Evolutionary conservation across 2,113 vertebrate species (phyloP).

Genomic region (Bagarius yarrelli): DNA sequence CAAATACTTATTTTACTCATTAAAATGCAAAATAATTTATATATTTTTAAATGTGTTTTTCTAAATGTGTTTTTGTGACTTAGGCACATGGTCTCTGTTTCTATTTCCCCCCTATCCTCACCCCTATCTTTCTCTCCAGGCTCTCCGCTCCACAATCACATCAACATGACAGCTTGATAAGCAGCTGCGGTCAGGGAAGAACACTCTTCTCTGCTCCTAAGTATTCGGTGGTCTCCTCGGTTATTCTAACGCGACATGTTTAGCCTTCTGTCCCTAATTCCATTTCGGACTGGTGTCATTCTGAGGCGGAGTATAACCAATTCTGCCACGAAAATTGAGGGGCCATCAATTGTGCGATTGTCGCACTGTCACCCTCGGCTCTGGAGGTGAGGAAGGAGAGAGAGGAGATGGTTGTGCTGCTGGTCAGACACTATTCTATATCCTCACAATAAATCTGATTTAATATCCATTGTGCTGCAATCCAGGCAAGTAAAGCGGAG

Average conservation of each 20-base stretch:
- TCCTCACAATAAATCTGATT: conserved; percentile 70
- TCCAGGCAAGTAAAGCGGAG: conserved; percentile 42
- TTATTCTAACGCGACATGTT: conserved; percentile 51
- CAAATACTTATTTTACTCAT: too few species aligned
- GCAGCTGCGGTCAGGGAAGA: conserved; percentile 36
- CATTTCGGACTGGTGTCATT: conserved; percentile 52
- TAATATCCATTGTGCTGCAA: conserved; percentile 65
- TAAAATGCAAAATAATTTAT: too few species aligned
- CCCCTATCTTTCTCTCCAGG: conserved; percentile 15
- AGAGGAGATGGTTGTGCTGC: conserved; percentile 39
- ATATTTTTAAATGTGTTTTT: too few species aligned
- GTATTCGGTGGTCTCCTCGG: conserved; percentile 1
- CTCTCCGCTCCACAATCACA: conserved; percentile 29
- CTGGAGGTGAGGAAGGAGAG: conserved; percentile 32
- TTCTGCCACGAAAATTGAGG: conserved; percentile 65
- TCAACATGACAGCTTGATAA: conserved; percentile 42
- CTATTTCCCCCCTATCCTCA: conserved; percentile 4
- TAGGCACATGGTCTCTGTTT: neutral
- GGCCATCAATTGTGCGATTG: conserved; percentile 62
- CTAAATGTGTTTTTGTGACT: neutral
- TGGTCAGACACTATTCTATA: conserved; percentile 61
- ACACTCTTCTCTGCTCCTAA: conserved; percentile 15
- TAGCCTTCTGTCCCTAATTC: conserved; percentile 59
- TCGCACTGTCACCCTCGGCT: conserved; percentile 55
- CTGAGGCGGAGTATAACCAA: conserved; percentile 63